Evolutionary conservation across 1,140 invertebrate genomes (phyloP), one percentile per base, ranked within the genome.

Genomic region (Andrena cerasifolii): DNA sequence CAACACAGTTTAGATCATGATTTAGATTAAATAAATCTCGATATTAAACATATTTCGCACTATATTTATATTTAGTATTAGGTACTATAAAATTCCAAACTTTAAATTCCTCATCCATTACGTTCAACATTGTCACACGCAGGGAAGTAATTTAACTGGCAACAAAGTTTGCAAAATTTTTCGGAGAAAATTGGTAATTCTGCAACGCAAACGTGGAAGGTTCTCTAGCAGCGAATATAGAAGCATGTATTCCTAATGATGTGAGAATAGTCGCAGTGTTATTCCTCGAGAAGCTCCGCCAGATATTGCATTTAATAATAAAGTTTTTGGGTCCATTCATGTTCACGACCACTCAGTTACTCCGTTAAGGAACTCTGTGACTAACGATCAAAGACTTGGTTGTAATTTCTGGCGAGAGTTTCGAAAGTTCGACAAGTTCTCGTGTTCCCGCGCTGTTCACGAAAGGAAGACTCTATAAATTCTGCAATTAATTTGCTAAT

Each of bases 381-480:
- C 61, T 82, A 83, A 83, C 81, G 81, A 82, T 65, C 36, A 51
- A 76, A 65, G 45, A 71, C 62, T 82, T 78, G 67, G 45, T 80
- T 80, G 79, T 82, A 83, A 83, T 83, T 82, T 75, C 81, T 83
- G 62, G 68, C 43, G 54, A 72, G 81, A 78, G 81, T 82, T 83
- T 73, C 61, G 31, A 78, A 83, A 83, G 74, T 83, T 83, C 78
- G 81, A 77, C 81, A 83, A 83, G 75, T 82, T 80, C 47, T 66
- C 65, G 62, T 31, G 61, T 82, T 75, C 53, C 58, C 65, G 54
- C 26, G 66, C 65, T 70, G 63, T 82, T 82, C 59, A 28, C 45
- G 33, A 54, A 65, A 63, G 59, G 59, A 26, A 33, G 33, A 63
- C 59, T 73, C 61, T 51, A 65, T 53, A 65, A 65, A 74, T 74